Conservation (phyloP, 2,113 vertebrate species). For the Leucosticte australis region DNA sequence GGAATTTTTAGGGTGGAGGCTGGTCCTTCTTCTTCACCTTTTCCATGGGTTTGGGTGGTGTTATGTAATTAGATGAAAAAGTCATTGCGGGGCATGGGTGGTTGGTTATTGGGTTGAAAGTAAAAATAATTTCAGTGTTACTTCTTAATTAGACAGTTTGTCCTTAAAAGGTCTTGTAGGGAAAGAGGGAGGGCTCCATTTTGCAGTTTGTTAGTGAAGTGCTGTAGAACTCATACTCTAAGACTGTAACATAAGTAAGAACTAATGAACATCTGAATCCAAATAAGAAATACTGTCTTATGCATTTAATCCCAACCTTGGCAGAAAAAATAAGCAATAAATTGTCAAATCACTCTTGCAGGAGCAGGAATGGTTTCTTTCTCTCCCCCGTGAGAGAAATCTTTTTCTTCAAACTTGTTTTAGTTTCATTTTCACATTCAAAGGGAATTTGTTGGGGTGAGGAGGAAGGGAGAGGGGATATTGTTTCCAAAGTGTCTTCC, state of each 20-base stretch:
- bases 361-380: background rate
- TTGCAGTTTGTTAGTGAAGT: background rate
- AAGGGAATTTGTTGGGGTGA: background rate
- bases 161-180: background rate
- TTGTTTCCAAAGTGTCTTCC: background rate
- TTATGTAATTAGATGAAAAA: background rate
- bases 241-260: background rate
- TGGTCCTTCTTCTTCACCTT: background rate
- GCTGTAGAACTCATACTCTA: background rate
- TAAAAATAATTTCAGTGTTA: background rate
- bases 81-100: background rate
- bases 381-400: accelerated
- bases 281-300: background rate
- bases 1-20: background rate
- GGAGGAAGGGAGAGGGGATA: background rate
- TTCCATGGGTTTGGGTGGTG: background rate
- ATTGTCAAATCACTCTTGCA: background rate
- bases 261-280: background rate
- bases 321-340: background rate
- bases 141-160: background rate
- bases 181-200: background rate
- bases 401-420: background rate
- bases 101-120: background rate
- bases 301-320: background rate
- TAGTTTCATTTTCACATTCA: background rate